Evolutionary conservation across 2,888 invertebrate species (phyloP).

Genomic region (Agonopterix heracliana): DNA sequence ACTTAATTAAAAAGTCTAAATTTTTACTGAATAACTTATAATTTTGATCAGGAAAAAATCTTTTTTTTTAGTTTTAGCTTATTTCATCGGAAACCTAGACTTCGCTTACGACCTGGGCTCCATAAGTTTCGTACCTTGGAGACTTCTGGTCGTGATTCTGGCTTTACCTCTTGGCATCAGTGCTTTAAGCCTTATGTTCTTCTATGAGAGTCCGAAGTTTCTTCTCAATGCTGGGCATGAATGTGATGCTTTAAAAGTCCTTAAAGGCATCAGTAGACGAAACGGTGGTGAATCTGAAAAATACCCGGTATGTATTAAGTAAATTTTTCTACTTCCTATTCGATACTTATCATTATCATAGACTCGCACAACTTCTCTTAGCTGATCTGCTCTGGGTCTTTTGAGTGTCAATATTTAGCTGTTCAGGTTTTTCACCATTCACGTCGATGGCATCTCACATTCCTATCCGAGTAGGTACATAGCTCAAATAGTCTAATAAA

Average conservation of each 20-base stretch:
- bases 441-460: too few species aligned
- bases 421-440: background rate
- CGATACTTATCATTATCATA: background rate
- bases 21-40: too few species aligned
- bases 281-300: constrained; percentile 47
- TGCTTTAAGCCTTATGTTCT: constrained; percentile 62
- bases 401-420: background rate
- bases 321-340: background rate
- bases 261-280: constrained; percentile 68
- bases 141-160: constrained; percentile 36
- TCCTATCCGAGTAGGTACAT: too few species aligned
- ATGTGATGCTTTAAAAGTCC: constrained; percentile 73
- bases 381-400: background rate
- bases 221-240: constrained; percentile 76
- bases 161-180: constrained; percentile 75
- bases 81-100: constrained; percentile 24
- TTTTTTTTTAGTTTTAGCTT: constrained; percentile 23
- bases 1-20: too few species aligned
- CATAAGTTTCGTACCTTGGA: constrained; percentile 36
- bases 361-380: background rate
- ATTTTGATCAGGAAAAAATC: too few species aligned
- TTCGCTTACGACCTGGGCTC: constrained; percentile 25
- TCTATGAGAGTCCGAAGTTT: constrained; percentile 83
- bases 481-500: too few species aligned
- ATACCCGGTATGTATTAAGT: background rate